A percentile compares a stretch with the other conserved stretches of the same genome.
These are phyloP conservation scores for Pelodytes ibericus DNA, from an alignment of 2,797 vertebrate species.

Conservation along the genomic window DNA sequence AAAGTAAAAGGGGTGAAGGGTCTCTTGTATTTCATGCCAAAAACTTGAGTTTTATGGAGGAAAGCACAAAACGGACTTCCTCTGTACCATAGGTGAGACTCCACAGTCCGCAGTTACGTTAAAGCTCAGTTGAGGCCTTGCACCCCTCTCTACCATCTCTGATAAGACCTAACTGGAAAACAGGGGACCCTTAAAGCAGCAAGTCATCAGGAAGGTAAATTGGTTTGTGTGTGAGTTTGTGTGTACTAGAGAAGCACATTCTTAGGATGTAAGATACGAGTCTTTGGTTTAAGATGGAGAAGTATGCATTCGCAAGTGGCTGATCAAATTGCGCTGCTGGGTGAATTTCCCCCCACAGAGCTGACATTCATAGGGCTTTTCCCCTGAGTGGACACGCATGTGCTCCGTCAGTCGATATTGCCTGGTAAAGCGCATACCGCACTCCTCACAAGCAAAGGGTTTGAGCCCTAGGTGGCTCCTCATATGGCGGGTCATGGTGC, in stretches of 20 bases:
- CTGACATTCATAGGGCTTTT: conserved; percentile 99
- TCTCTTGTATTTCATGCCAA: conserved; percentile 7
- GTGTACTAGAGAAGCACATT: conserved; percentile 62
- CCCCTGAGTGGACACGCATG: conserved; percentile 98
- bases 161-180: conserved; percentile 66
- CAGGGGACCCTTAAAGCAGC: conserved; percentile 68
- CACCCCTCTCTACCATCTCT: conserved; percentile 47
- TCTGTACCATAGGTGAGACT: conserved; percentile 45
- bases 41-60: conserved; percentile 1
- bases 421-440: conserved; percentile 98
- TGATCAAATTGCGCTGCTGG: conserved; percentile 99
- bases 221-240: conserved; percentile 58
- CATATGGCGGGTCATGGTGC: conserved; percentile 99
- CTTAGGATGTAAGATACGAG: conserved; percentile 72
- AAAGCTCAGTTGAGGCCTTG: conserved; percentile 64
- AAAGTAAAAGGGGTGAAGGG: conserved; percentile 16
- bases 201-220: conserved; percentile 73
- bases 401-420: conserved; percentile 99
- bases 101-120: conserved; percentile 66
- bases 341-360: conserved; percentile 98
- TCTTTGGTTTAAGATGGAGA: conserved; percentile 97
- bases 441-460: conserved; percentile 97
- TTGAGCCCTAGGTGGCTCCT: conserved; percentile 98
- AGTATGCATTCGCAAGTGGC: conserved; percentile 99
- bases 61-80: conserved; percentile 23